These are phyloP conservation scores for Odontesthes bonariensis DNA, from an alignment of 2,113 vertebrate genomes.

Conservation along the genomic window DNA sequence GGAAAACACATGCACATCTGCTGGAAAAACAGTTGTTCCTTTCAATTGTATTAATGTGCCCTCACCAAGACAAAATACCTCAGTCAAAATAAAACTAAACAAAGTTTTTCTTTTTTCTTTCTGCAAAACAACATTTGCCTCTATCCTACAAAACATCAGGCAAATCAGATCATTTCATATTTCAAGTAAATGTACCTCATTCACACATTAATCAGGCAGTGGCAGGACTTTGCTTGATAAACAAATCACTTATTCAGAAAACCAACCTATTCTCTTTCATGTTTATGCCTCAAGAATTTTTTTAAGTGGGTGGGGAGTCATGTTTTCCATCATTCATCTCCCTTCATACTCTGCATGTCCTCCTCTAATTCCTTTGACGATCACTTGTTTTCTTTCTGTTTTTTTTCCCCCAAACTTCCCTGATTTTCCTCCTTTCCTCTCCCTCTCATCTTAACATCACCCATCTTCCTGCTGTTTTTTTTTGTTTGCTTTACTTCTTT, in stretches of 20 bases:
- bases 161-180: conserved; percentile 39
- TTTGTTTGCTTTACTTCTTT: conserved; percentile 54
- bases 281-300: conserved; percentile 21
- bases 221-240: neutral
- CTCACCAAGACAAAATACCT: no score
- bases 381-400: conserved; percentile 62
- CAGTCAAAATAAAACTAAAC: conserved; percentile 11
- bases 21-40: no score
- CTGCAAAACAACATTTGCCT: no score
- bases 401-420: conserved; percentile 35
- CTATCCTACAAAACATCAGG: conserved; percentile 10
- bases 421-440: conserved; percentile 31
- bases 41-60: no score
- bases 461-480: conserved; percentile 34
- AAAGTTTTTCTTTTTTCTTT: neutral
- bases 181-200: conserved; percentile 58
- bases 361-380: conserved; percentile 51
- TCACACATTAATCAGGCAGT: conserved; percentile 52
- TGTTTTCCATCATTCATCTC: conserved; percentile 53
- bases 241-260: neutral
- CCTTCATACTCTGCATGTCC: conserved; percentile 40
- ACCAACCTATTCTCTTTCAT: conserved; percentile 44
- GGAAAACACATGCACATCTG: no score
- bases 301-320: neutral
- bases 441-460: conserved; percentile 53